Percentiles rank a stretch among this genome's conserved stretches.
Conservation (phyloP, 1,140 invertebrate species). For the Drosophila ogumai region DNA sequence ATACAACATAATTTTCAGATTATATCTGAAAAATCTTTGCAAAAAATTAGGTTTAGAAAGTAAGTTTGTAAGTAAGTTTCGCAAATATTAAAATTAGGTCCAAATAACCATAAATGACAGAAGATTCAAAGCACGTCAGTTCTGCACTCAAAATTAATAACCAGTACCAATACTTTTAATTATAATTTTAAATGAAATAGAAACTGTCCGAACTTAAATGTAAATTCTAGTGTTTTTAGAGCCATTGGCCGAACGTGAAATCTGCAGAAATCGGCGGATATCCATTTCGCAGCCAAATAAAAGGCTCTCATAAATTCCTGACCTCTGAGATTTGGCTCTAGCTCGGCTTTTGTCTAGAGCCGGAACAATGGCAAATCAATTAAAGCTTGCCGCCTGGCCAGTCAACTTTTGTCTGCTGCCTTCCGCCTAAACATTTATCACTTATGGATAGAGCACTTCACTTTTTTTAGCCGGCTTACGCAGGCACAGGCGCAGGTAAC, state of each 20-base stretch:
- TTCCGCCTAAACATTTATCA: constrained; percentile 51
- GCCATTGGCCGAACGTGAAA: constrained; percentile 19
- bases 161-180: no score
- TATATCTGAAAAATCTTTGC: neutral
- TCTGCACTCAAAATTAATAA: neutral
- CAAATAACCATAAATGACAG: no score
- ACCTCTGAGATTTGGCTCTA: constrained; percentile 32
- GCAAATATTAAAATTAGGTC: no score
- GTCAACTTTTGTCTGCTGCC: constrained; percentile 32
- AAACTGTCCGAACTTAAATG: constrained; percentile 17
- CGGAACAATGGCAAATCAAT: constrained; percentile 71
- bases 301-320: constrained; percentile 41
- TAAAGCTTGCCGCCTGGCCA: constrained; percentile 55
- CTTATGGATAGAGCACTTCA: constrained; percentile 35
- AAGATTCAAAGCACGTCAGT: neutral
- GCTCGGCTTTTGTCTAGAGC: constrained; percentile 37
- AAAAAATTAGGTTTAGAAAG: no score
- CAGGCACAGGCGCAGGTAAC: constrained; percentile 53
- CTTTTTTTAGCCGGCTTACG: constrained; percentile 43
- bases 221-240: constrained; percentile 45
- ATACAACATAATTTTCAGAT: neutral
- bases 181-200: neutral
- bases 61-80: no score
- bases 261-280: constrained; percentile 38
- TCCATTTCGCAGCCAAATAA: constrained; percentile 44